These are phyloP conservation scores for Sclerodermus sp. DNA, from an alignment of 2,888 invertebrate species.

Conservation along the genomic window DNA sequence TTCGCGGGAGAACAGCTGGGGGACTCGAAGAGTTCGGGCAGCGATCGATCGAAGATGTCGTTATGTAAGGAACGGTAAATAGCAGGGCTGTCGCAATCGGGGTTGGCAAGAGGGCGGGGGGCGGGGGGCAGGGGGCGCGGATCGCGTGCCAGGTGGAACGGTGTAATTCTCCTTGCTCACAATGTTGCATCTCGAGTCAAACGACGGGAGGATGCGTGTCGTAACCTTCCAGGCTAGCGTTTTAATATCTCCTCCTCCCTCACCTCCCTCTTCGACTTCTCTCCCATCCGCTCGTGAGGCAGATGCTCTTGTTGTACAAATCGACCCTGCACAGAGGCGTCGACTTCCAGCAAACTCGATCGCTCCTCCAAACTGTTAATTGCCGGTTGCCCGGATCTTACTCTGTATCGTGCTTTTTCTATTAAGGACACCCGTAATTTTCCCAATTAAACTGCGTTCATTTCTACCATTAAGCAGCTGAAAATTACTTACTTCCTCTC, in stretches of 20 bases:
- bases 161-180: conserved; percentile 33
- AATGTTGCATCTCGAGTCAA: conserved; percentile 13
- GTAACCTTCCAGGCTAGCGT: conserved; percentile 25
- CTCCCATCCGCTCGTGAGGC: neutral
- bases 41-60: conserved; percentile 15
- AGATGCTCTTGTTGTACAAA: too few relatives aligned
- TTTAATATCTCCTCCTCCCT: neutral
- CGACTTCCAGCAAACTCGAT: neutral
- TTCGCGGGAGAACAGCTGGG: neutral
- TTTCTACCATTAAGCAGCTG: too few relatives aligned
- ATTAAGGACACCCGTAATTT: too few relatives aligned
- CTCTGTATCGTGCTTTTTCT: too few relatives aligned
- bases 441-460: too few relatives aligned
- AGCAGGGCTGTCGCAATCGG: conserved; percentile 34
- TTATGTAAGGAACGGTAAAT: conserved; percentile 31
- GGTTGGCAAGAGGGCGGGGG: conserved; percentile 25
- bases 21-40: neutral
- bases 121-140: conserved; percentile 13
- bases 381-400: too few relatives aligned
- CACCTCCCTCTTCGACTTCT: neutral
- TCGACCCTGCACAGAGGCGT: too few relatives aligned
- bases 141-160: conserved; percentile 41
- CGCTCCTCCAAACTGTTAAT: too few relatives aligned
- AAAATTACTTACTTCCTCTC: too few relatives aligned
- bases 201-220: conserved; percentile 30